Conservation (phyloP, 1,140 invertebrate species). For the Drosophila nannoptera region DNA sequence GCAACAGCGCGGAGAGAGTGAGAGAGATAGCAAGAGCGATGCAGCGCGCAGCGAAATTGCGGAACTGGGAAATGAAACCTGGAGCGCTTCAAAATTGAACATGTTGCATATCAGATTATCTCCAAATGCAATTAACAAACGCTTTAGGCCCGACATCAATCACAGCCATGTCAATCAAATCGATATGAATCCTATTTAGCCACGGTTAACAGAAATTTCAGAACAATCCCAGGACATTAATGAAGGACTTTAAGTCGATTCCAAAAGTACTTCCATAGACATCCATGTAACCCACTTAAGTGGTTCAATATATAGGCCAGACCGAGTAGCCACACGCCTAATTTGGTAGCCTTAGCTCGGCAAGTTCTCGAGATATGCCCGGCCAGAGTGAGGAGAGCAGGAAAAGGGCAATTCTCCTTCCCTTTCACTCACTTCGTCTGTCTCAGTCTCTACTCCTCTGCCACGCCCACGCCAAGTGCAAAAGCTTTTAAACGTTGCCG, state of each 20-base stretch:
- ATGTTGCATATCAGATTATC: slow-evolving; percentile 19
- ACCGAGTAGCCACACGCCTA: too few species aligned
- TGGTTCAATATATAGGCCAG: too few species aligned
- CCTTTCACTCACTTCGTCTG: not conserved
- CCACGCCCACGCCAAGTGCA: slow-evolving; percentile 33
- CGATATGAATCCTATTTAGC: not conserved
- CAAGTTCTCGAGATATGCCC: too few species aligned
- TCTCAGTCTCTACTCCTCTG: not conserved
- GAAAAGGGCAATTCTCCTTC: not conserved
- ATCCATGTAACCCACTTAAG: too few species aligned
- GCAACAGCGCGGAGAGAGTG: slow-evolving; percentile 1
- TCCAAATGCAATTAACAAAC: slow-evolving; percentile 3
- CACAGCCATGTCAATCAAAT: slow-evolving; percentile 3
- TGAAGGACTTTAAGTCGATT: too few species aligned
- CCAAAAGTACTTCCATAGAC: too few species aligned
- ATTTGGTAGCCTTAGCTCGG: too few species aligned
- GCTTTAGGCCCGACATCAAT: slow-evolving; percentile 2
- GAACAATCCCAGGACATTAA: too few species aligned
- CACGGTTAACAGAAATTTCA: too few species aligned
- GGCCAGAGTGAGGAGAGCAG: too few species aligned
- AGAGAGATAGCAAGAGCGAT: not conserved
- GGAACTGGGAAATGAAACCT: not conserved
- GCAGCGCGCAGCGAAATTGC: not conserved
- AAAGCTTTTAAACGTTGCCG: slow-evolving; percentile 66
- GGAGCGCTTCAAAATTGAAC: slow-evolving; percentile 6